phyloP scores from a whole-genome alignment of 2,113 vertebrate genomes.

The Addax nasomaculatus region DNA sequence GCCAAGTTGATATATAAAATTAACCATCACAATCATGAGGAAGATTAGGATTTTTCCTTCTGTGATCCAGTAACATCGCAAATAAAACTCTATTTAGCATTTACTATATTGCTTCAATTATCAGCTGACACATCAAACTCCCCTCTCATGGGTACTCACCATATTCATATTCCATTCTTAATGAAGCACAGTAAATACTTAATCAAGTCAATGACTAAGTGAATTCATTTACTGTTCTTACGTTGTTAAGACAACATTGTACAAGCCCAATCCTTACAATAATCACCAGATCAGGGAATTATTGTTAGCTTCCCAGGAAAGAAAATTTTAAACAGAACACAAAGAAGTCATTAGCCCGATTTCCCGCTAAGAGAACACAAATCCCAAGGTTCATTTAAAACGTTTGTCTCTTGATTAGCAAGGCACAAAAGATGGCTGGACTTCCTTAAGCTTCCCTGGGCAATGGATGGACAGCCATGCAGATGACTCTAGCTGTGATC shows the following conservation, averaged over 20 bases:
- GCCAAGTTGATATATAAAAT: neutral
- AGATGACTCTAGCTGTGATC: neutral
- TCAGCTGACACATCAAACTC: neutral
- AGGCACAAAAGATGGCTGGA: neutral
- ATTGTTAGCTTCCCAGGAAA: neutral
- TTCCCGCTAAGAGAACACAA: neutral
- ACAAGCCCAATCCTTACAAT: neutral
- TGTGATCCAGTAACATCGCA: neutral
- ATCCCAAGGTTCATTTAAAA: neutral
- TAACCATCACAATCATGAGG: neutral
- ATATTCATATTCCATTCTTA: neutral
- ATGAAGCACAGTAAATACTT: neutral
- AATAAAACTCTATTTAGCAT: slow-evolving; percentile 15
- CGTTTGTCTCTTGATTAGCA: neutral
- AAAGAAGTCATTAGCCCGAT: neutral
- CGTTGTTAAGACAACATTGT: neutral
- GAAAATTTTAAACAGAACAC: neutral
- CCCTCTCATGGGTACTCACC: neutral
- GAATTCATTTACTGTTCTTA: neutral
- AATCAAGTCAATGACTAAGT: neutral
- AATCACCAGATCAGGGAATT: neutral
- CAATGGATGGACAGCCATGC: neutral
- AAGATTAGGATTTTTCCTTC: neutral
- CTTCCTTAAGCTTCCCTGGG: neutral
- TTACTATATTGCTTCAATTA: neutral